Base-by-base conservation (phyloP, 2,797 vertebrate genomes). In the Picus viridis region DNA sequence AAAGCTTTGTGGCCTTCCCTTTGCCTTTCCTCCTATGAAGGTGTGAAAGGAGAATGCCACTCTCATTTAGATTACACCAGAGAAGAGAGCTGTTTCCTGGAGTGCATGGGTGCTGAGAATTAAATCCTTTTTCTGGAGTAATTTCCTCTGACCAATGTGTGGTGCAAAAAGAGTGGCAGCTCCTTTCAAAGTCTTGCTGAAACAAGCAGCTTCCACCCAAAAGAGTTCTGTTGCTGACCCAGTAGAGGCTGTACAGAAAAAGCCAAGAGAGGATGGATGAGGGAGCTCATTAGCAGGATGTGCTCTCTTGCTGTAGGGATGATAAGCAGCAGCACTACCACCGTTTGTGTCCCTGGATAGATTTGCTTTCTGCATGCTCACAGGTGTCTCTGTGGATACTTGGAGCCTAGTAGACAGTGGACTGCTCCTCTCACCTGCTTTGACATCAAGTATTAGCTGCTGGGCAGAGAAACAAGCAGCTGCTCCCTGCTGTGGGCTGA, bases 351-450 rank as follows among this genome's bases (percentile, higher is more conserved):
- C 29, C 57, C 34, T 1, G 8, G 59, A 43, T 68, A 59, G 51
- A 10, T 2, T 70, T 73, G 19, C 10, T 49, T 77, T 73, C 49
- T 76, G 15, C 10, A 6, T 3, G 1, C 43, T 64, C 0, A 0
- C 11, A 13, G 20, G 12, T 9, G 12, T n/a, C 1, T 4, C 41
- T 65, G 18, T 2, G 16, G 36, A 6, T 56, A 34, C 58, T 61
- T 70, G 39, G 72, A 80, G 57, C 45, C 26, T 1, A 2, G 27
- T 58, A 58, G 29, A 17, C 18, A 12, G 45, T 59, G 30, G 32
- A 7, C 75, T n/a, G 32, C 39, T 82, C 45, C n/a, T 2, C 2
- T 62, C 58, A 10, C 6, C 61, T 68, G 30, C 23, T 36, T 59
- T 23, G 64, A 54, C 32, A 61, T 57, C 27, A 23, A 72, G 16